Base-by-base conservation (phyloP, 1,140 invertebrate species). In the Rhagoletis pomonella region DNA sequence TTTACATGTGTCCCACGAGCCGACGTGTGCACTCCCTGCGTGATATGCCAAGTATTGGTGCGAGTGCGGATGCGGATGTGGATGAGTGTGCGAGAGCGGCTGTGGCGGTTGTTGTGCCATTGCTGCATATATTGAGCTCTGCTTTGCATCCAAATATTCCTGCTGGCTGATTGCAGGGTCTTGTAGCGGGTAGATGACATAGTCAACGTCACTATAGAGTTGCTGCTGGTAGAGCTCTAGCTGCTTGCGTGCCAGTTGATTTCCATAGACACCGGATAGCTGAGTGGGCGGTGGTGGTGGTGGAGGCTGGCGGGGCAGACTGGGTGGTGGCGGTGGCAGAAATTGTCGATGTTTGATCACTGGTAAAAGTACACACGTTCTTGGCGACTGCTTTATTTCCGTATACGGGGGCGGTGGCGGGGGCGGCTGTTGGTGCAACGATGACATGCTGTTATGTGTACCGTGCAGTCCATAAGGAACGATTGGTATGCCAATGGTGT, bases 91-190 rank as follows among this genome's bases (percentile, higher is more conserved):
- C 0, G 88, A 55, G 17, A 94, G 94, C 3, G 94, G 94, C 0
- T 94, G 94, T 4, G 94, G 94, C 12, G 94, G 94, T 89, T 94
- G 94, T 5, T 94, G 94, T 4, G 95, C 95, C 93, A 95, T 94
- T 6, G 95, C 95, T 0, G 95, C 95, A 50, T 96, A 89, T 6
- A 96, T 89, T 0, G 95, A 96, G 2, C 96, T 96, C 90, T 97
- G 94, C 90, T 98, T 98, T 7, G 97, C 96, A 90, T 98, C 97
- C 89, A 97, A 94, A 92, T 98, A 98, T 91, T 98, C 97, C 92
- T 98, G 97, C 91, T 97, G 97, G 87, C 97, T 97, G 29, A 98
- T 95, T 0, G 96, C 96, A 39, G 97, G 97, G 93, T 98, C 97
- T 93, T 98, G 97, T 77, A 97, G 92, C 0, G 97, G 97, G 90